These are phyloP conservation scores for Nothocercus julius DNA, from an alignment of 2,113 vertebrate genomes.

Conservation along the genomic window DNA sequence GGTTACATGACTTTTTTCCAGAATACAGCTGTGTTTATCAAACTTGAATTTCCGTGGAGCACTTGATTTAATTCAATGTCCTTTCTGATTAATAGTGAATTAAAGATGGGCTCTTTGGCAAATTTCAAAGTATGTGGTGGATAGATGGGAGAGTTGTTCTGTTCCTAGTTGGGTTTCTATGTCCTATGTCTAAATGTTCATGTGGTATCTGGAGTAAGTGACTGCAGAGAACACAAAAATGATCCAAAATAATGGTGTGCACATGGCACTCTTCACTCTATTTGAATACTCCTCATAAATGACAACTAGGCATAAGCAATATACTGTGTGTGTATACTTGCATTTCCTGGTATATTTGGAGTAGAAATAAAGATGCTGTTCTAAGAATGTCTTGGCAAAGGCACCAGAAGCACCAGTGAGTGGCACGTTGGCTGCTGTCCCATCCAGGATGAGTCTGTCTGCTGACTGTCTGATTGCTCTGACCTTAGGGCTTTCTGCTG, in stretches of 20 bases:
- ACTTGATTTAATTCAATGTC: no score
- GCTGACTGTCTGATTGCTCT: background rate
- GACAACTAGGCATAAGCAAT: background rate
- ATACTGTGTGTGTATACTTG: background rate
- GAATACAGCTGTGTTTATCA: background rate
- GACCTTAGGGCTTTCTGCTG: background rate
- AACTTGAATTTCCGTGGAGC: no score
- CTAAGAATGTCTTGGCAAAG: background rate
- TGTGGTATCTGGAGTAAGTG: background rate
- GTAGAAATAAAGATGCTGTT: background rate
- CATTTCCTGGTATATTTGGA: background rate
- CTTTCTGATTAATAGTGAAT: no score
- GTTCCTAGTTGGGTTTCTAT: background rate
- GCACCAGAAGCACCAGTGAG: background rate
- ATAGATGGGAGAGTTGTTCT: background rate
- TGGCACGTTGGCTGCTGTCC: background rate
- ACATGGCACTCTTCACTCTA: background rate
- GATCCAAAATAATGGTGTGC: background rate
- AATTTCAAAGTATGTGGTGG: background rate
- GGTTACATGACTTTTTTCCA: background rate
- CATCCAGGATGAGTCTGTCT: background rate
- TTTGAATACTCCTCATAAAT: background rate
- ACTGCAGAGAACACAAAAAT: background rate
- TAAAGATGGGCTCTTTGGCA: background rate
- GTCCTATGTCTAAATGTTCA: background rate